Evolutionary conservation across 2,888 invertebrate genomes (phyloP).

Genomic region (Apoda limacodes): DNA sequence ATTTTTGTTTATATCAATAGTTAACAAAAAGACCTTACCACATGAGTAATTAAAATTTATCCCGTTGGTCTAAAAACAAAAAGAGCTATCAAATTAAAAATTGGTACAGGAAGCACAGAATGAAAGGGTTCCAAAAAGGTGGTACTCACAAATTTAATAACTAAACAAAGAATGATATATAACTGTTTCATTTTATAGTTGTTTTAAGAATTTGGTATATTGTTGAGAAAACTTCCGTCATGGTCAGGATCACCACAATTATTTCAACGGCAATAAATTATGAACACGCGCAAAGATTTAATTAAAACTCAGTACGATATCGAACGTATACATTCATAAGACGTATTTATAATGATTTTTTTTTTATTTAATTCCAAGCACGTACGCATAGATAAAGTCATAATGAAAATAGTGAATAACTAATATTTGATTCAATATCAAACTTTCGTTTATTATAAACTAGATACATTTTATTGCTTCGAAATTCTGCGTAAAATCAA

Average conservation of each 20-base stretch:
- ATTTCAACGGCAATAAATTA: slow-evolving; percentile 35
- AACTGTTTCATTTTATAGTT: slow-evolving; percentile 44
- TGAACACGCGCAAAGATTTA: slow-evolving; percentile 27
- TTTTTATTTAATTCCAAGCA: no score
- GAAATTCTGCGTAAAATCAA: no score
- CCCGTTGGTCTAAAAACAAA: slow-evolving; percentile 27
- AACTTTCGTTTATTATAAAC: no score
- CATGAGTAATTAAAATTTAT: slow-evolving; percentile 32
- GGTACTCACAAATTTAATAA: slow-evolving; percentile 34
- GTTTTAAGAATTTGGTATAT: slow-evolving; percentile 28
- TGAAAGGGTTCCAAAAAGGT: slow-evolving; percentile 1
- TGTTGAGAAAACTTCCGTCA: slow-evolving; percentile 27
- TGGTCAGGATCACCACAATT: slow-evolving; percentile 27
- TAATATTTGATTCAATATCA: no score
- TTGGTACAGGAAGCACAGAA: slow-evolving; percentile 3
- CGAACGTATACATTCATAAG: no score
- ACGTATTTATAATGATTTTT: no score
- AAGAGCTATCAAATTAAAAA: no score
- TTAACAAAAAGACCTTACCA: slow-evolving; percentile 30
- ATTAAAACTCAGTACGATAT: slow-evolving; percentile 34
- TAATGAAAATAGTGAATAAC: no score
- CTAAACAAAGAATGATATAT: slow-evolving; percentile 31
- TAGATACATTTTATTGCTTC: no score
- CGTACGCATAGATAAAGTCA: no score
- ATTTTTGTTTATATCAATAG: neutral